Conservation (phyloP, 1,140 invertebrate genomes). For the Drosophila simulans region DNA sequence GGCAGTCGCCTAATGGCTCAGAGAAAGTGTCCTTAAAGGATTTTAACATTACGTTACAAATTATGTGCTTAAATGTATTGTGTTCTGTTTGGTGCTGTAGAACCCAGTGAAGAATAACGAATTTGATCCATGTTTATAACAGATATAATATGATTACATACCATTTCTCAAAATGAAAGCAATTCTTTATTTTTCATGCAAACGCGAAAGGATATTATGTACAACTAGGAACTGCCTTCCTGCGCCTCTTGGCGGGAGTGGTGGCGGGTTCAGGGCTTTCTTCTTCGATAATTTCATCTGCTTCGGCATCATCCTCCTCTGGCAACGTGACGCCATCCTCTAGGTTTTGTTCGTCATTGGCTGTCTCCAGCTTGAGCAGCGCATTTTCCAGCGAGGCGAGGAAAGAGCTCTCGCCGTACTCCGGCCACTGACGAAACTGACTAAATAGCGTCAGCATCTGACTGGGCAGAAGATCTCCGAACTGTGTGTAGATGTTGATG, state of each 20-base stretch:
- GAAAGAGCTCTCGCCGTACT: slow-evolving; percentile 87
- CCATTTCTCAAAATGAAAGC: neutral
- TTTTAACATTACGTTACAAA: neutral
- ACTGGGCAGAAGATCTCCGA: slow-evolving; percentile 86
- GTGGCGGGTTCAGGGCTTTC: neutral
- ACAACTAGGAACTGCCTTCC: slow-evolving; percentile 38
- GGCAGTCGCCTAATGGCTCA: slow-evolving; percentile 59
- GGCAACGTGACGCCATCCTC: slow-evolving; percentile 61
- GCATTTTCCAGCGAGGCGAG: slow-evolving; percentile 86
- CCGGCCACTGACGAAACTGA: slow-evolving; percentile 86
- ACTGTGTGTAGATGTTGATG: slow-evolving; percentile 88
- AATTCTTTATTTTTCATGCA: neutral
- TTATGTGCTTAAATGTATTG: slow-evolving; percentile 4
- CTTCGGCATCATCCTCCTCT: slow-evolving; percentile 73
- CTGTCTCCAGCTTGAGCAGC: slow-evolving; percentile 73
- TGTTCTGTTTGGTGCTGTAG: slow-evolving; percentile 14
- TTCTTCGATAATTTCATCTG: slow-evolving; percentile 53
- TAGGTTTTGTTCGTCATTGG: slow-evolving; percentile 65
- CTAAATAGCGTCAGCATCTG: slow-evolving; percentile 87
- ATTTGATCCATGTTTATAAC: neutral
- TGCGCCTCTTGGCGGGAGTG: slow-evolving; percentile 9
- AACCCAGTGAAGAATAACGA: neutral
- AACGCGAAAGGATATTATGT: neutral
- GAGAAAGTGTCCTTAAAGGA: slow-evolving; percentile 41
- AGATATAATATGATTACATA: neutral